Conservation (phyloP, 2,113 vertebrate genomes). For the Microcebus griseorufus region DNA sequence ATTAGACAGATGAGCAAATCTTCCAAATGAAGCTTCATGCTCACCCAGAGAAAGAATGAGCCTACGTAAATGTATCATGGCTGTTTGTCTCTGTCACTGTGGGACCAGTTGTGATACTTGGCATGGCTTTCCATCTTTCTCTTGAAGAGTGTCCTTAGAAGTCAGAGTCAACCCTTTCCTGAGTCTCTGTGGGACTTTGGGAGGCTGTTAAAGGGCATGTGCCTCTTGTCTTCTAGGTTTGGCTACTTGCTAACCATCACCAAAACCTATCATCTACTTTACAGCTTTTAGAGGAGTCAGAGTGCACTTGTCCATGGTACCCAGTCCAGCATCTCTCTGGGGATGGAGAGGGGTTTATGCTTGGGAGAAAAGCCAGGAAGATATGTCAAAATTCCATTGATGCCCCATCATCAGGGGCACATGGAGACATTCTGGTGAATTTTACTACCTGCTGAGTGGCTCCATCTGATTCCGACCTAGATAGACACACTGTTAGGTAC, state of each 20-base stretch:
- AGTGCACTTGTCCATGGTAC: neutral
- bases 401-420: neutral
- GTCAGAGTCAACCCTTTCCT: conserved; percentile 38
- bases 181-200: neutral
- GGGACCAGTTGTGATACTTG: neutral
- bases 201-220: neutral
- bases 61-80: conserved; percentile 5
- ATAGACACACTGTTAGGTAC: neutral
- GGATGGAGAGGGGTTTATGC: neutral
- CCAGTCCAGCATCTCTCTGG: neutral
- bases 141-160: conserved; percentile 44
- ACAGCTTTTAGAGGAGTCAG: neutral
- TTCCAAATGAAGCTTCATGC: conserved; percentile 62
- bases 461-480: neutral
- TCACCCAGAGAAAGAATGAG: neutral
- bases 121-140: conserved; percentile 30
- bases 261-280: neutral
- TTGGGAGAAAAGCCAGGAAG: neutral
- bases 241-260: conserved; percentile 10
- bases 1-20: conserved; percentile 63
- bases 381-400: neutral
- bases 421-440: neutral
- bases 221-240: neutral
- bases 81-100: conserved; percentile 49
- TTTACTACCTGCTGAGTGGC: neutral